Conservation (phyloP, 2,888 invertebrate genomes). For the Eristalis tenax region DNA sequence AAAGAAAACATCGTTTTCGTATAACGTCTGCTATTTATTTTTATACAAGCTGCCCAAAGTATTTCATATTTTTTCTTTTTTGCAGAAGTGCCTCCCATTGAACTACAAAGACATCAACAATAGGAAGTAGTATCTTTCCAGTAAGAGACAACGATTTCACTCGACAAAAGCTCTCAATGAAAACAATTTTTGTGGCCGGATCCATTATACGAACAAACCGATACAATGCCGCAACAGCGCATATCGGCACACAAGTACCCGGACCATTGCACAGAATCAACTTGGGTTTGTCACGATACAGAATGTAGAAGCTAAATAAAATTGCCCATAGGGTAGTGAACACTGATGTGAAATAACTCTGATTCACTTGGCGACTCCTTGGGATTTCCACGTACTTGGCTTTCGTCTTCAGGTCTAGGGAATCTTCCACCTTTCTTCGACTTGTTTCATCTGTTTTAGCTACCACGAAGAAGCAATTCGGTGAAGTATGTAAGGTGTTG, state of each 20-base stretch:
- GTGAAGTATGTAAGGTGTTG: conserved; percentile 77
- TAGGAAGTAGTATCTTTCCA: conserved; percentile 91
- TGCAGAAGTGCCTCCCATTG: conserved; percentile 92
- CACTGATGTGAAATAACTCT: conserved; percentile 90
- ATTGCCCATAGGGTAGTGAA: conserved; percentile 89
- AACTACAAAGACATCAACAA: conserved; percentile 93
- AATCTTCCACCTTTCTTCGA: conserved; percentile 84
- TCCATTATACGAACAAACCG: conserved; percentile 85
- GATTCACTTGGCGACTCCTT: conserved; percentile 93
- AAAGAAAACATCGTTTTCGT: too few species aligned
- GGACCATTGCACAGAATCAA: conserved; percentile 96
- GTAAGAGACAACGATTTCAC: conserved; percentile 94
- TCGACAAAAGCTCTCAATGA: conserved; percentile 97
- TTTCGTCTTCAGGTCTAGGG: conserved; percentile 79
- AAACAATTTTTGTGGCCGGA: conserved; percentile 88
- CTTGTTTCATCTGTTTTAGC: conserved; percentile 91
- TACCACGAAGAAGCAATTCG: conserved; percentile 87
- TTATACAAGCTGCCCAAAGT: conserved; percentile 88
- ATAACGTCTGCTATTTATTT: conserved; percentile 1
- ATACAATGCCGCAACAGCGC: conserved; percentile 88
- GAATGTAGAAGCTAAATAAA: conserved; percentile 86
- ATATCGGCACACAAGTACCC: conserved; percentile 97
- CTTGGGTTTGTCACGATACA: conserved; percentile 88
- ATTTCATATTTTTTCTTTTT: conserved; percentile 83
- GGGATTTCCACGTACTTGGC: conserved; percentile 84